phyloP scores from a whole-genome alignment of 2,113 vertebrate species.

The Marcusenius ussheri region DNA sequence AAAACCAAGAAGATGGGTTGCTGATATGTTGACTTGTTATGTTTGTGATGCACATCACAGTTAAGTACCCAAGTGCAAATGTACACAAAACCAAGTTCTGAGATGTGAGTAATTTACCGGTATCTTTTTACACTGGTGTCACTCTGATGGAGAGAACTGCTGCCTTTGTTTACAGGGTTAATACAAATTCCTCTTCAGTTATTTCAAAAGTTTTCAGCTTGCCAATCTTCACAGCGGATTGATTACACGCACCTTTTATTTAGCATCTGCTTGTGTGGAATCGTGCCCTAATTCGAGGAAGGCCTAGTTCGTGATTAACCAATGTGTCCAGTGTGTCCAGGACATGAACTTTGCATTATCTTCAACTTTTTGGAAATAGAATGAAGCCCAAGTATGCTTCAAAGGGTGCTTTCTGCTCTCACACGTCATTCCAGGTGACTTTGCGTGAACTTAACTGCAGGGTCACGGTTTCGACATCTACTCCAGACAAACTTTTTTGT shows the following conservation, averaged over 20 bases:
- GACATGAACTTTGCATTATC: not conserved
- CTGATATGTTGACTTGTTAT: not conserved
- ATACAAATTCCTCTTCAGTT: not conserved
- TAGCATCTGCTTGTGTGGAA: not conserved
- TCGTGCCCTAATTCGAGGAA: not conserved
- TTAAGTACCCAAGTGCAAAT: not conserved
- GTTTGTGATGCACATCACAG: not conserved
- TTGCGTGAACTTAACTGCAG: not conserved
- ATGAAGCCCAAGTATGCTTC: not conserved
- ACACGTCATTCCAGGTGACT: not conserved
- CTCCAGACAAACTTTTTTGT: not conserved
- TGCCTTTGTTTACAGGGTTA: not conserved
- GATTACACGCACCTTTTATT: not conserved
- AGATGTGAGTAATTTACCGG: not conserved
- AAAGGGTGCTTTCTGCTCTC: not conserved
- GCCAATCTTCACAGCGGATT: not conserved
- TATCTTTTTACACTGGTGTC: not conserved
- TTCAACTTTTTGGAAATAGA: not conserved
- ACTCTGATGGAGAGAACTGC: not conserved
- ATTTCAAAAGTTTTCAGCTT: not conserved
- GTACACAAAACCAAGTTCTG: not conserved
- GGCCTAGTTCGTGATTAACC: not conserved
- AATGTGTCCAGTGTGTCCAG: not conserved
- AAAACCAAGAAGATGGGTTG: not conserved
- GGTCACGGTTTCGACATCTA: not conserved